Percentiles rank a stretch among this genome's conserved stretches.
phyloP scores from a whole-genome alignment of 1,140 invertebrate genomes.

The Macrosteles quadrilineatus region DNA sequence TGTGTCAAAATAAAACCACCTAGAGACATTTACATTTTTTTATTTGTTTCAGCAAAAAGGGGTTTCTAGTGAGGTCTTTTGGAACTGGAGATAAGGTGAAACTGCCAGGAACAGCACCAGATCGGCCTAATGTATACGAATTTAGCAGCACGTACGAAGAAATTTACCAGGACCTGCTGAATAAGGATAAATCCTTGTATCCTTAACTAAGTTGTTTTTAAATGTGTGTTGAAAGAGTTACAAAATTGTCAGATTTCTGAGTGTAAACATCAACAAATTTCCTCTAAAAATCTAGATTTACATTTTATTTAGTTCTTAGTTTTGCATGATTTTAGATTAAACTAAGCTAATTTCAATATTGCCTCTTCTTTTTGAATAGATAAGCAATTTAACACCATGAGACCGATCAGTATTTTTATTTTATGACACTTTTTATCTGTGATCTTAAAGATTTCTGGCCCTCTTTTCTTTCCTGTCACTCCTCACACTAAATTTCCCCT shows the following conservation, averaged over 20 bases:
- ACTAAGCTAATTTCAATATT: no score
- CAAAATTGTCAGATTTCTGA: neutral
- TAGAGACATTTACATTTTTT: no score
- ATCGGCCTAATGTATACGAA: slow-evolving; percentile 97
- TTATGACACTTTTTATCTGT: no score
- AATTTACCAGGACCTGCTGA: slow-evolving; percentile 93
- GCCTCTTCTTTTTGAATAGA: no score
- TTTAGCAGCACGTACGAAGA: slow-evolving; percentile 96
- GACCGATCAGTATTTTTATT: no score
- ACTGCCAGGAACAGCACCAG: slow-evolving; percentile 90
- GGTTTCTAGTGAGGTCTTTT: slow-evolving; percentile 94
- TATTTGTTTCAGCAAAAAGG: slow-evolving; percentile 78
- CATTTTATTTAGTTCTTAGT: neutral
- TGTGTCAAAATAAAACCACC: no score
- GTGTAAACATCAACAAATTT: neutral
- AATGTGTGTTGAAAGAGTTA: no score
- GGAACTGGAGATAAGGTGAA: slow-evolving; percentile 98
- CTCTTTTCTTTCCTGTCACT: no score
- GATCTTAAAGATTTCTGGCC: no score
- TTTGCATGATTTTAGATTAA: neutral
- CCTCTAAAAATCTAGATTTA: neutral
- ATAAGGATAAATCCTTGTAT: slow-evolving; percentile 88
- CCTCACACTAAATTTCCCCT: no score
- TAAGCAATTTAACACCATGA: no score
- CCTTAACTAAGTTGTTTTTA: slow-evolving; percentile 52